These are phyloP conservation scores for Uria lomvia DNA, from an alignment of 2,113 vertebrate genomes.

Conservation along the genomic window DNA sequence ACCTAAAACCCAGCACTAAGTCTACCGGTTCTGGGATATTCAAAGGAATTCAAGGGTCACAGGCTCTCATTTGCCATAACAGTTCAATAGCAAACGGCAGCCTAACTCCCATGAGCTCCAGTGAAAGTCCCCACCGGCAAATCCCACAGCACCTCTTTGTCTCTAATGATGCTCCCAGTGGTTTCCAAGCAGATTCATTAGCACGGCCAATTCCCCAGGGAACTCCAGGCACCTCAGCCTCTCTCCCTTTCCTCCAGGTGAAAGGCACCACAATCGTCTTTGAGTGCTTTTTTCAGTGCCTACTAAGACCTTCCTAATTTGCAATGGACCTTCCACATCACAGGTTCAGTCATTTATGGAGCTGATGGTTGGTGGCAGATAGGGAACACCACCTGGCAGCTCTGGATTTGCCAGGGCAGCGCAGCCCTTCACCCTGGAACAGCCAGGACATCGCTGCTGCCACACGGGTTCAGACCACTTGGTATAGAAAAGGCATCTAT, in stretches of 20 bases:
- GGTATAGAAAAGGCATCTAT: rapidly evolving
- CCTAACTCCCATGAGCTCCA: background rate
- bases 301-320: background rate
- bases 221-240: background rate
- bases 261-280: background rate
- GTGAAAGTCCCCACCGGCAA: background rate
- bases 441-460: background rate
- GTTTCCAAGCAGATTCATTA: background rate
- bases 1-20: background rate
- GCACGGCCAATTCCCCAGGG: rapidly evolving
- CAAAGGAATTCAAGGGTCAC: conserved; percentile 32
- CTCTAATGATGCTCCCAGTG: background rate
- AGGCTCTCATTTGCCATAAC: background rate
- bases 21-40: background rate
- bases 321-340: background rate
- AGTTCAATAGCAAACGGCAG: background rate
- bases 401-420: rapidly evolving
- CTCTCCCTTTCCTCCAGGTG: background rate
- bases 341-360: background rate
- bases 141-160: background rate
- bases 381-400: background rate
- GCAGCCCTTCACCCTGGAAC: background rate
- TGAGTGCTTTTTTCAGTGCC: background rate
- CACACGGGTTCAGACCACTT: rapidly evolving
- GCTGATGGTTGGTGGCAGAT: background rate